Evolutionary conservation across 2,888 invertebrate genomes (phyloP).

Genomic region (Dolichomitus sp.): DNA sequence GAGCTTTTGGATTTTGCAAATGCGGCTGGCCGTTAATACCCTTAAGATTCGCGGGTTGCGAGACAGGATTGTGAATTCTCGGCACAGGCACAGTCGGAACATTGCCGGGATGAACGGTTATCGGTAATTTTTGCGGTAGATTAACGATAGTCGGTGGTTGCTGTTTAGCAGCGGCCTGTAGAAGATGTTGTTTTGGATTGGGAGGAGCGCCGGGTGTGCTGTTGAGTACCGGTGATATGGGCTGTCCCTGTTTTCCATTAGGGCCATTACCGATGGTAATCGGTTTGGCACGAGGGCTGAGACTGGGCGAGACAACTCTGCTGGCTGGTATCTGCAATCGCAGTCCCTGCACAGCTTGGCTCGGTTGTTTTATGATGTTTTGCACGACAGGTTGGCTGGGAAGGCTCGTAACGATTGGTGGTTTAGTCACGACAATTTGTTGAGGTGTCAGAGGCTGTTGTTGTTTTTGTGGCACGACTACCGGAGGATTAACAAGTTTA

Average conservation of each 20-base stretch:
- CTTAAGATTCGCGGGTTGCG: slow-evolving; percentile 78
- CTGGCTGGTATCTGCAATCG: slow-evolving; percentile 80
- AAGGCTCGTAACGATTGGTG: slow-evolving; percentile 73
- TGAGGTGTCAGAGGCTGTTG: not conserved
- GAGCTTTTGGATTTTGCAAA: slow-evolving; percentile 85
- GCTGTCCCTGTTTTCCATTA: slow-evolving; percentile 80
- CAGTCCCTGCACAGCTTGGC: slow-evolving; percentile 78
- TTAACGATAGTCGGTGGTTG: slow-evolving; percentile 80
- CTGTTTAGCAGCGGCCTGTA: slow-evolving; percentile 83
- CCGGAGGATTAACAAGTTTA: slow-evolving; percentile 75
- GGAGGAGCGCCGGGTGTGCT: slow-evolving; percentile 79
- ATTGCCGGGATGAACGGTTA: slow-evolving; percentile 77
- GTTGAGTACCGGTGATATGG: slow-evolving; percentile 84
- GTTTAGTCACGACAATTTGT: slow-evolving; percentile 78
- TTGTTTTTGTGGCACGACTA: slow-evolving; percentile 71
- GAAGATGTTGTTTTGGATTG: slow-evolving; percentile 86
- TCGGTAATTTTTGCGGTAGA: slow-evolving; percentile 80
- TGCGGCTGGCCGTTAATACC: slow-evolving; percentile 82
- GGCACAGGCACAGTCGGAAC: slow-evolving; percentile 74
- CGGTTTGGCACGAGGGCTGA: slow-evolving; percentile 80
- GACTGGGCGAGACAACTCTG: slow-evolving; percentile 79
- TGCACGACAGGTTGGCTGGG: slow-evolving; percentile 78
- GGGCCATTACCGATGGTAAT: slow-evolving; percentile 71
- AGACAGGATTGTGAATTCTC: slow-evolving; percentile 78
- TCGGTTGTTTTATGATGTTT: slow-evolving; percentile 80